A percentile compares a stretch with the other conserved stretches of the same genome.
Evolutionary conservation across 23 tunicate genomes (phyloP).

Genomic region (Botrylloides violaceus): DNA sequence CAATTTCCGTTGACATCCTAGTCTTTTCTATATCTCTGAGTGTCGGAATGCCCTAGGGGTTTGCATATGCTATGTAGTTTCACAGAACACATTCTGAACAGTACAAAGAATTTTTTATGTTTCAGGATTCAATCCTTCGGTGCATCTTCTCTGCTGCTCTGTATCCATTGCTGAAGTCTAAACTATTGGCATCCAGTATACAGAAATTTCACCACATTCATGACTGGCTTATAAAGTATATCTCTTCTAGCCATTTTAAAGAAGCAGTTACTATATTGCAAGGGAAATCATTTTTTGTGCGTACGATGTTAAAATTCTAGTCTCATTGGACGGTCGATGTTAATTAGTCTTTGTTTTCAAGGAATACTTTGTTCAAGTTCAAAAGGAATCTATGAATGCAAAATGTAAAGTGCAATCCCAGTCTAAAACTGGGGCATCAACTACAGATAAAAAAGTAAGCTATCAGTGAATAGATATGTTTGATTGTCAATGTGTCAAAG

Average conservation of each 20-base stretch:
- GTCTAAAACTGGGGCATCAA: neutral
- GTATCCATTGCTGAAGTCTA: neutral
- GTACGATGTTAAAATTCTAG: too few relatives aligned
- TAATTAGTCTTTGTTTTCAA: too few relatives aligned
- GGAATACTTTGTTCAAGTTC: neutral
- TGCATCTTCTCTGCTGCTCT: slow-evolving; percentile 32
- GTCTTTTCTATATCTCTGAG: too few relatives aligned
- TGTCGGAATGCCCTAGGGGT: too few relatives aligned
- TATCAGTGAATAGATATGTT: too few relatives aligned
- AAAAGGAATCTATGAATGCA: neutral
- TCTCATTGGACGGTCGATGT: too few relatives aligned
- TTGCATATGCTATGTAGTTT: too few relatives aligned
- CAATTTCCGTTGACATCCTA: too few relatives aligned
- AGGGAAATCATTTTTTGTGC: too few relatives aligned
- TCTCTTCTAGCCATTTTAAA: slow-evolving; percentile 13
- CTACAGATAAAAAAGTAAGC: neutral
- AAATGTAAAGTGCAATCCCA: neutral
- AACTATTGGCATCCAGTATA: neutral
- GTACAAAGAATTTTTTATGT: neutral
- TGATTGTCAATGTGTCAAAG: too few relatives aligned
- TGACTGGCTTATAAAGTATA: slow-evolving; percentile 15
- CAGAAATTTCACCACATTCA: slow-evolving; percentile 7
- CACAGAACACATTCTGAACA: too few relatives aligned
- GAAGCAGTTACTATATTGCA: too few relatives aligned
- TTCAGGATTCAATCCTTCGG: slow-evolving; percentile 21